Conservation (phyloP, 2,113 vertebrate genomes). For the Recurvirostra avosetta region DNA sequence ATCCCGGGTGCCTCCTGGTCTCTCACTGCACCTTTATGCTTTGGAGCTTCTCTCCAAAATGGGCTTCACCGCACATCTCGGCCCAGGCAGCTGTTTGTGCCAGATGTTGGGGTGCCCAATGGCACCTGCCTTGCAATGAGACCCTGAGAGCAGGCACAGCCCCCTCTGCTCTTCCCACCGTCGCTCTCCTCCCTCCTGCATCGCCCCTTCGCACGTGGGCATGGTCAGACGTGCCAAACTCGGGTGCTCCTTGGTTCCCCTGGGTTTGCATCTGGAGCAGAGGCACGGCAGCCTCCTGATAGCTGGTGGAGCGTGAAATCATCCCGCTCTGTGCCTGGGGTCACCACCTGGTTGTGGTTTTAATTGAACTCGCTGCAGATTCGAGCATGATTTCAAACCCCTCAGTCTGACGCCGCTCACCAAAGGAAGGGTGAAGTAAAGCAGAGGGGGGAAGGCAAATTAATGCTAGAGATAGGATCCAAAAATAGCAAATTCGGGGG, state of each 20-base stretch:
- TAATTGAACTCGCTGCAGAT: not conserved
- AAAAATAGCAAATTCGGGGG: not conserved
- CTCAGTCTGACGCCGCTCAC: not conserved
- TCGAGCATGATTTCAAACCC: accelerated
- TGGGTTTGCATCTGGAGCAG: not conserved
- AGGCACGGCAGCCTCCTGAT: accelerated
- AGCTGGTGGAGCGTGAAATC: not conserved
- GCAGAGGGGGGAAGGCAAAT: not conserved
- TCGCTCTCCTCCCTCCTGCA: accelerated
- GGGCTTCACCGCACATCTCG: not conserved
- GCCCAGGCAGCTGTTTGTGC: not conserved
- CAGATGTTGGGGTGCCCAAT: not conserved
- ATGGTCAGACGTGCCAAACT: accelerated
- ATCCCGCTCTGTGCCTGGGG: not conserved
- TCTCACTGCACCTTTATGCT: not conserved
- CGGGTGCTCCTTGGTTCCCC: not conserved
- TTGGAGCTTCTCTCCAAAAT: not conserved
- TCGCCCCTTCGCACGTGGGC: not conserved
- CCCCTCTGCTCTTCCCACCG: not conserved
- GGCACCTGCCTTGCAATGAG: not conserved
- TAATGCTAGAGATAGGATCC: not conserved
- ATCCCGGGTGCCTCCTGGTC: not conserved
- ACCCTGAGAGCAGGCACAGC: not conserved
- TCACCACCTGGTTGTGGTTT: not conserved
- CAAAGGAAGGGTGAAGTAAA: not conserved